Conservation (phyloP, 2,797 vertebrate species). For the Margarornis squamiger region DNA sequence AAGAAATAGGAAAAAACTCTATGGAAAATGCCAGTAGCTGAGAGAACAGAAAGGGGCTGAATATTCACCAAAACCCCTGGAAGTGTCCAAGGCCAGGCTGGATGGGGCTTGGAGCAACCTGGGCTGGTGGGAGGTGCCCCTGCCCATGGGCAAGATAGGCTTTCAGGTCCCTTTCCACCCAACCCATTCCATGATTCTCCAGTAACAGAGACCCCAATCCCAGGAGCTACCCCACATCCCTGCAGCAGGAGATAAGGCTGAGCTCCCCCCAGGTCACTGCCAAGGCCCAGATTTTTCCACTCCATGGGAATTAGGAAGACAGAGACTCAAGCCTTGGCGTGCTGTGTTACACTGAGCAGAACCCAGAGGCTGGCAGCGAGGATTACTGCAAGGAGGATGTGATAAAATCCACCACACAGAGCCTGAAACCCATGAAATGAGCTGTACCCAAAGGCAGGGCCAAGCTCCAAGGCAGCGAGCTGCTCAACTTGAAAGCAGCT, state of each 20-base stretch:
- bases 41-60: not conserved
- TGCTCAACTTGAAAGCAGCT: not conserved
- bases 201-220: not conserved
- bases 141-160: not conserved
- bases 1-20: not conserved
- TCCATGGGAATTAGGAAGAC: not conserved
- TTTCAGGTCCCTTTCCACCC: not conserved
- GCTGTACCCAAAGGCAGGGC: not conserved
- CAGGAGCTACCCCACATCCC: not conserved
- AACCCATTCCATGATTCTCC: not conserved
- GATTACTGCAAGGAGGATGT: not conserved
- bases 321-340: not conserved
- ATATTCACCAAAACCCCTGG: not conserved
- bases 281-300: not conserved
- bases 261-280: not conserved
- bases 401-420: not conserved
- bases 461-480: not conserved
- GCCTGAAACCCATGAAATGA: not conserved
- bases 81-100: not conserved
- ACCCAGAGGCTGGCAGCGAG: not conserved
- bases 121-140: not conserved
- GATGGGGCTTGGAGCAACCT: not conserved
- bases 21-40: not conserved
- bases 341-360: not conserved
- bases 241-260: not conserved